Percentiles rank a stretch among this genome's conserved stretches.
Conservation (phyloP, 2,797 vertebrate genomes). For the Thripadectes ignobilis region DNA sequence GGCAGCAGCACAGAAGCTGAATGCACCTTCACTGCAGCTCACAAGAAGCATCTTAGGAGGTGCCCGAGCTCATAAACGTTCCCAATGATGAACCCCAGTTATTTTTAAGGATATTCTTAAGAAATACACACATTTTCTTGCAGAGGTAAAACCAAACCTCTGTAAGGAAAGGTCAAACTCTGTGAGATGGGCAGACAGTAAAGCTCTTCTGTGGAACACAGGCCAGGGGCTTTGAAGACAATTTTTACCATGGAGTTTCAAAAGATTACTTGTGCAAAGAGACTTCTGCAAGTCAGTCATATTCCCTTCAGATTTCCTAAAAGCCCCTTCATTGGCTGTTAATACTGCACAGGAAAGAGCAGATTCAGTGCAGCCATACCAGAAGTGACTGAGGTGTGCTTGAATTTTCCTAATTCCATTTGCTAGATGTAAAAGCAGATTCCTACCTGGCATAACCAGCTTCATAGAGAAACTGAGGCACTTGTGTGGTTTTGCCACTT, state of each 20-base stretch:
- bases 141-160: not conserved
- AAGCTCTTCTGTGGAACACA: not conserved
- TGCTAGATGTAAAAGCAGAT: not conserved
- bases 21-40: not conserved
- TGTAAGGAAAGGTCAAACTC: not conserved
- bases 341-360: not conserved
- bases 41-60: not conserved
- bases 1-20: not conserved
- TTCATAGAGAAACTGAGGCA: constrained; percentile 98
- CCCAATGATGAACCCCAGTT: not conserved
- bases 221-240: not conserved
- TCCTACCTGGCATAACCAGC: constrained; percentile 91
- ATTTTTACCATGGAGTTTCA: not conserved
- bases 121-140: not conserved
- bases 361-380: not conserved
- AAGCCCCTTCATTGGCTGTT: not conserved
- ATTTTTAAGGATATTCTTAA: not conserved
- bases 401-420: not conserved
- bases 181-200: not conserved
- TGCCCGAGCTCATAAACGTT: not conserved
- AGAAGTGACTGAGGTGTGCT: not conserved
- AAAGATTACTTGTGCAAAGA: not conserved
- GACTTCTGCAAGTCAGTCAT: not conserved
- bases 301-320: not conserved
- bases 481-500: constrained; percentile 96